phyloP scores from a whole-genome alignment of 2,888 invertebrate genomes.

The Hydrotaea cyrtoneurina region DNA sequence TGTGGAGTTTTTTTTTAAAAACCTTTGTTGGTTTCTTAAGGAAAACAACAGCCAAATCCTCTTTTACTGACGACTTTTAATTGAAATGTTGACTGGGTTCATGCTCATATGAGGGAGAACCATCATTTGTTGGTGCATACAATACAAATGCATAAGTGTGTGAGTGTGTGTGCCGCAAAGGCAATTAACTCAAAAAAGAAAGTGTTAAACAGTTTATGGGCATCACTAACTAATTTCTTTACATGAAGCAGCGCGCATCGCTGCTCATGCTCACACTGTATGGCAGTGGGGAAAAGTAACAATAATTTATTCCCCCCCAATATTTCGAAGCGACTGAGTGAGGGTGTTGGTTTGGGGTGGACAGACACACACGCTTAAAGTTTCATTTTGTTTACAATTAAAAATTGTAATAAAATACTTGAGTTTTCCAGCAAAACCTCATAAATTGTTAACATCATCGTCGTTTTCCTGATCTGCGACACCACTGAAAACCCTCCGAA shows the following conservation, averaged over 20 bases:
- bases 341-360: conserved; percentile 6
- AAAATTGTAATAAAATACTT: conserved; percentile 48
- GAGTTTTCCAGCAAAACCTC: conserved; percentile 6
- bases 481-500: not conserved
- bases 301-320: conserved; percentile 16
- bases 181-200: conserved; percentile 53
- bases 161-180: conserved; percentile 7
- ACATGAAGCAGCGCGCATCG: not conserved
- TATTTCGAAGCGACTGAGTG: not conserved
- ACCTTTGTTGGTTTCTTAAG: too few species aligned
- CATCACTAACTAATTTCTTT: conserved; percentile 35
- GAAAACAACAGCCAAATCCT: too few species aligned
- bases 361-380: not conserved
- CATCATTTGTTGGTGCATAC: not conserved
- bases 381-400: conserved; percentile 49
- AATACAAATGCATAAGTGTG: not conserved
- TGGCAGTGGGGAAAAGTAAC: conserved; percentile 5
- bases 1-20: too few species aligned
- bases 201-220: conserved; percentile 60
- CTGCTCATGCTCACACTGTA: not conserved
- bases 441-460: conserved; percentile 5
- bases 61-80: too few species aligned
- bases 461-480: not conserved
- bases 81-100: not conserved
- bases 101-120: not conserved